These are phyloP conservation scores for Scomber colias DNA, from an alignment of 2,113 vertebrate species.

Conservation along the genomic window DNA sequence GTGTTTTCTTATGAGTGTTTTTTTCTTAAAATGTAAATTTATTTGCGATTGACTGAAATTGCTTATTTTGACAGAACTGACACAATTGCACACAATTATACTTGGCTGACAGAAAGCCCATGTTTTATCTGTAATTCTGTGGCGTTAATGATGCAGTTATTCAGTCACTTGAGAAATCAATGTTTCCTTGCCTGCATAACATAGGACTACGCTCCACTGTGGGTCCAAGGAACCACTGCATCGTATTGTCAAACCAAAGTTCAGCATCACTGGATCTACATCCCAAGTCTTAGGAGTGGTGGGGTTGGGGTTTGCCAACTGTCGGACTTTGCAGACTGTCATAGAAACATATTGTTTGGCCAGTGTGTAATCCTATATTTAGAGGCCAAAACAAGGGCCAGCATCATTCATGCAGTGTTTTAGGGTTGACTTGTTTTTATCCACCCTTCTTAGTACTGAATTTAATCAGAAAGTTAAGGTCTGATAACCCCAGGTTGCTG, in stretches of 20 bases:
- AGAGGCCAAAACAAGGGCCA: constrained; percentile 3
- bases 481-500: constrained; percentile 40
- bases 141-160: neutral
- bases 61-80: neutral
- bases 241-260: constrained; percentile 21
- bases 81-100: neutral
- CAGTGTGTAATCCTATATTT: neutral
- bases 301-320: constrained; percentile 6
- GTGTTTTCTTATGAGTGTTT: neutral
- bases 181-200: constrained; percentile 7
- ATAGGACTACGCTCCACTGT: neutral
- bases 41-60: neutral
- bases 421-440: constrained; percentile 20
- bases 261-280: constrained; percentile 26
- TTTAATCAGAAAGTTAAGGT: constrained; percentile 49
- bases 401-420: constrained; percentile 20
- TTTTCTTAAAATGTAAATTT: neutral
- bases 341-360: neutral
- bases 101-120: neutral
- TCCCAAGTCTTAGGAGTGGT: neutral
- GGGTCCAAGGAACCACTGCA: no score
- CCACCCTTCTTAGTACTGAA: neutral
- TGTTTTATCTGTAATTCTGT: neutral
- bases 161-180: constrained; percentile 23
- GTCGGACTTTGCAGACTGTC: neutral